A percentile compares a stretch with the other conserved stretches of the same genome.
These are phyloP conservation scores for Cyphomyrmex costatus DNA, from an alignment of 1,140 invertebrate species.

Conservation along the genomic window DNA sequence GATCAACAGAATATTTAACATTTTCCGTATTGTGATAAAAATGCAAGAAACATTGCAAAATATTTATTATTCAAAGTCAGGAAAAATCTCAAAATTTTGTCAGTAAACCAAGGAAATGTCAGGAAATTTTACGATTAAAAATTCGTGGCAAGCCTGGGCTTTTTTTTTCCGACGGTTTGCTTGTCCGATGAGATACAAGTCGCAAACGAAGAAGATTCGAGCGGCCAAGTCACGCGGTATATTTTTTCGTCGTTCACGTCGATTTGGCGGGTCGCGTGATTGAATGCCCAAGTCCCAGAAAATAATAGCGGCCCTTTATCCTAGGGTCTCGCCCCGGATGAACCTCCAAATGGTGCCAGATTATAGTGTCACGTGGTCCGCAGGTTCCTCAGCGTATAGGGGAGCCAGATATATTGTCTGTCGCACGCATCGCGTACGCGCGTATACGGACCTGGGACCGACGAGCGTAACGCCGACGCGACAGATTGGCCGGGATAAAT, in stretches of 20 bases:
- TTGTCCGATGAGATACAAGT: neutral
- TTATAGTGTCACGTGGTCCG: constrained; percentile 72
- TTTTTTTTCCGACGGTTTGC: neutral
- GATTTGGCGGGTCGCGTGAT: constrained; percentile 64
- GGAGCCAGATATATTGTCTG: constrained; percentile 78
- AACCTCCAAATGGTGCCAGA: constrained; percentile 71
- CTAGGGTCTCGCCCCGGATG: constrained; percentile 68
- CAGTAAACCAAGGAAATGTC: too few species aligned
- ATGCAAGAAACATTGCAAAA: too few species aligned
- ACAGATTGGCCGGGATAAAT: constrained; percentile 81
- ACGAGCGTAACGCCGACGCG: constrained; percentile 78
- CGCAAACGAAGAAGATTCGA: neutral
- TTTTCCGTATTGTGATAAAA: too few species aligned
- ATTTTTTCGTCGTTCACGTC: constrained; percentile 50
- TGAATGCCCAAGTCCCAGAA: constrained; percentile 71
- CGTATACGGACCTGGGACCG: constrained; percentile 63
- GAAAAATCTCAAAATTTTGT: too few species aligned
- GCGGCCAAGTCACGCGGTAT: too few species aligned
- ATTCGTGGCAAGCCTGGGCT: too few species aligned
- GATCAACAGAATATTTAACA: too few species aligned
- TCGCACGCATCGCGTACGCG: constrained; percentile 77
- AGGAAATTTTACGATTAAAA: too few species aligned
- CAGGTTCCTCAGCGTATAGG: constrained; percentile 50
- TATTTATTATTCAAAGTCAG: too few species aligned
- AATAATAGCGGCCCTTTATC: constrained; percentile 73